These are phyloP conservation scores for Pseudorectes ferrugineus DNA, from an alignment of 2,113 vertebrate genomes.

Conservation along the genomic window DNA sequence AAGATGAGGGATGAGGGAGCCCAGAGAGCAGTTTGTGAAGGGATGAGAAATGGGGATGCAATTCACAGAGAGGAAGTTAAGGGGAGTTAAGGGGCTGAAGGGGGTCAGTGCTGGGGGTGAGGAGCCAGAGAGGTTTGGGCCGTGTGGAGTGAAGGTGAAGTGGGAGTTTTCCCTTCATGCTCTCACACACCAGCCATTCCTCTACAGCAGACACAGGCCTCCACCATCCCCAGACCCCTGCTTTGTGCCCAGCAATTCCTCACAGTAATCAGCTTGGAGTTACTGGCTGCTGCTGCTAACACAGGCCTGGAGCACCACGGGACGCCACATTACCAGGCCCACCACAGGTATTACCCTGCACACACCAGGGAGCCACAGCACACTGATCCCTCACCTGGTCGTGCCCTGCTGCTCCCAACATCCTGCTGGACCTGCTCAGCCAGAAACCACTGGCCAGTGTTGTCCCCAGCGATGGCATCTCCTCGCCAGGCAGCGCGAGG, in stretches of 20 bases:
- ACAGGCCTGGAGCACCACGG: not conserved
- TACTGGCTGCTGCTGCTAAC: not conserved
- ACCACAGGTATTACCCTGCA: not conserved
- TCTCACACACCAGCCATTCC: not conserved
- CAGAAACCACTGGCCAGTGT: not conserved
- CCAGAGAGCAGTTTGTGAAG: not conserved
- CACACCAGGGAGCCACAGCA: not conserved
- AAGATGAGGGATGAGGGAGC: not conserved
- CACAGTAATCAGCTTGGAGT: fast-evolving
- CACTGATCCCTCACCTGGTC: not conserved
- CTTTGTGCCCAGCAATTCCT: not conserved
- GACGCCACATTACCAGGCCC: not conserved
- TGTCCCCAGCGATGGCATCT: not conserved
- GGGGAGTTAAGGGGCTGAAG: not conserved
- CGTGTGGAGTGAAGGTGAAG: fast-evolving
- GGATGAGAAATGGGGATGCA: not conserved
- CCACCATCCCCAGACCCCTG: too few relatives aligned
- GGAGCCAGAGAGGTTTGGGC: not conserved
- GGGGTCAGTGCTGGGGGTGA: not conserved
- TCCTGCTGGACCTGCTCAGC: not conserved
- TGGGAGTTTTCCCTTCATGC: not conserved
- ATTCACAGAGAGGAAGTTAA: not conserved
- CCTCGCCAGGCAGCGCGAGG: fast-evolving
- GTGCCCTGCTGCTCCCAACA: fast-evolving
- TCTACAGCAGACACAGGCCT: not conserved